A percentile compares a stretch with the other conserved stretches of the same genome.
These are phyloP conservation scores for Semnornis frantzii DNA, from an alignment of 2,113 vertebrate genomes.

Conservation along the genomic window DNA sequence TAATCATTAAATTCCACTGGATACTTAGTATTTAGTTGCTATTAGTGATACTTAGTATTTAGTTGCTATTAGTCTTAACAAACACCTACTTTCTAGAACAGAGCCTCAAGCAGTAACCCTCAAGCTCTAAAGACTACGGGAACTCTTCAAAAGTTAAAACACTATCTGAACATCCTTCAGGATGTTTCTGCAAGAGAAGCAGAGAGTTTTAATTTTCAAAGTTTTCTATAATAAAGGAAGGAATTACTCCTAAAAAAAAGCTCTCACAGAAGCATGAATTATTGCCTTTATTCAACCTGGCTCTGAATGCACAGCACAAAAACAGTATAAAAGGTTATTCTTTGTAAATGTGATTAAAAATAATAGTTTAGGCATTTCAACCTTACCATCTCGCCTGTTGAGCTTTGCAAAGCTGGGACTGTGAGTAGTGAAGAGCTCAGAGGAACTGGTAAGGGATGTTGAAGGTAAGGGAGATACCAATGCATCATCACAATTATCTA, in stretches of 20 bases:
- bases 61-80: background rate
- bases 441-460: slow-evolving; percentile 90
- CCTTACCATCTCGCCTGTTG: slow-evolving; percentile 90
- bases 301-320: background rate
- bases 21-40: background rate
- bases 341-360: background rate
- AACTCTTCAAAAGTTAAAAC: background rate
- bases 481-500: slow-evolving; percentile 88
- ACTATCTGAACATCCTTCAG: background rate
- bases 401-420: slow-evolving; percentile 88
- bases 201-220: background rate
- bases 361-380: background rate
- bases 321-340: background rate
- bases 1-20: background rate
- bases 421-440: slow-evolving; percentile 80
- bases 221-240: background rate
- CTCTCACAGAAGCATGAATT: background rate
- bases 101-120: background rate
- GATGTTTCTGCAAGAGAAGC: background rate
- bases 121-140: background rate
- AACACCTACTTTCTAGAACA: background rate
- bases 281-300: background rate
- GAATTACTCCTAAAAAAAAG: background rate
- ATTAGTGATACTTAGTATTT: background rate
- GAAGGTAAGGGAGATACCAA: slow-evolving; percentile 82